Evolutionary conservation across 2,113 vertebrate genomes (phyloP), one percentile per base, ranked within the genome.

Genomic region (Columba janthina): DNA sequence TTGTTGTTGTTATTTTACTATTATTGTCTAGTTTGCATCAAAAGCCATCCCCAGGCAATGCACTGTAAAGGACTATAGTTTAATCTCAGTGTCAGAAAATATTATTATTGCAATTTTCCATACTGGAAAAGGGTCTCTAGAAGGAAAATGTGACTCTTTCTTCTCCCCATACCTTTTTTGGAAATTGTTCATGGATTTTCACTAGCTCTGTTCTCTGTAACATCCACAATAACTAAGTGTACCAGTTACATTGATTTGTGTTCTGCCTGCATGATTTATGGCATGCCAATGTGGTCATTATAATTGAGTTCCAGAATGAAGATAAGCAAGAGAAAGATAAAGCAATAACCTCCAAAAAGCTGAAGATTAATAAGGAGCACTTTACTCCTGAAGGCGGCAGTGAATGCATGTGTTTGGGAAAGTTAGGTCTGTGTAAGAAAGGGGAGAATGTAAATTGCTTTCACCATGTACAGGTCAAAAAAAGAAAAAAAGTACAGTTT

Each of bases 281-380:
- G 54, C 50, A 61, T 85, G 93, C 54, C 93, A 89, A 62, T 91
- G 56, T 75, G 81, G 87, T 93, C 77, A 70, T 95, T 95, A 76
- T 93, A 96, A 95, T 51, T 88, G 93, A 96, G 81, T 82, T 95
- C 87, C 62, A 89, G 85, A 85, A 76, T 93, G 87, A 94, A 95
- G 89, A 93, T 91, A 96, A 90, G 65, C 66, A 91, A 88, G 84
- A 54, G 89, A 82, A 92, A 95, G 93, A 87, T 88, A 51, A 91
- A 94, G 31, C 0, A 17, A 93, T 94, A 95, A 92, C 73, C 57
- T 91, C 84, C 61, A 81, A 81, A 96, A 92, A 78, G 40, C 4
- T 36, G 60, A 73, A 92, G 50, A 87, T 94, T 87, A 88, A 91
- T 92, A 71, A 79, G 66, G 7, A 31, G 13, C 36, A 44, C 21